Evolutionary conservation across 2,113 vertebrate species (phyloP).

Genomic region (Boulengeromyrus knoepffleri): DNA sequence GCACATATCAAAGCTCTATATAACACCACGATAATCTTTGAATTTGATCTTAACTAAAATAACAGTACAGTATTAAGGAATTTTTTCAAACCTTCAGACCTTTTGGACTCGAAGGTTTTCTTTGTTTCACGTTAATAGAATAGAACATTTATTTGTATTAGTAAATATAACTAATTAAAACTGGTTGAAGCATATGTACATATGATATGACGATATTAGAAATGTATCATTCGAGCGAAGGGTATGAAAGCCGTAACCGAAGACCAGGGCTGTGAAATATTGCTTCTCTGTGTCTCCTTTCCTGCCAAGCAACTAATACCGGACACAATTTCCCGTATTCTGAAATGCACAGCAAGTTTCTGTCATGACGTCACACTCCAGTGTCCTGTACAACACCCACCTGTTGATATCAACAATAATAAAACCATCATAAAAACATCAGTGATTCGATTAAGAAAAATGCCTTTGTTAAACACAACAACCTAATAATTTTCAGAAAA

Average conservation of each 20-base stretch:
- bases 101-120: background rate
- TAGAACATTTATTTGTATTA: background rate
- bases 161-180: background rate
- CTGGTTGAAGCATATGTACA: background rate
- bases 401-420: background rate
- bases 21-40: background rate
- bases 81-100: background rate
- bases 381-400: background rate
- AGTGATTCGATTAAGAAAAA: background rate
- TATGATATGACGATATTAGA: background rate
- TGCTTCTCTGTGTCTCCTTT: background rate
- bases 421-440: background rate
- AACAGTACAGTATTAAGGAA: background rate
- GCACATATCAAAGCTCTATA: background rate
- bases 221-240: background rate
- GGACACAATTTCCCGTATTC: background rate
- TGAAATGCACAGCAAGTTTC: background rate
- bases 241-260: background rate
- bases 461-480: background rate
- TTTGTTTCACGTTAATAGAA: background rate
- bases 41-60: background rate
- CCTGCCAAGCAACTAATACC: background rate
- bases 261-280: background rate
- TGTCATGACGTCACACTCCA: background rate
- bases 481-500: background rate